Conservation (phyloP, 64 coral and sea anemone species). For the Montipora sp. region DNA sequence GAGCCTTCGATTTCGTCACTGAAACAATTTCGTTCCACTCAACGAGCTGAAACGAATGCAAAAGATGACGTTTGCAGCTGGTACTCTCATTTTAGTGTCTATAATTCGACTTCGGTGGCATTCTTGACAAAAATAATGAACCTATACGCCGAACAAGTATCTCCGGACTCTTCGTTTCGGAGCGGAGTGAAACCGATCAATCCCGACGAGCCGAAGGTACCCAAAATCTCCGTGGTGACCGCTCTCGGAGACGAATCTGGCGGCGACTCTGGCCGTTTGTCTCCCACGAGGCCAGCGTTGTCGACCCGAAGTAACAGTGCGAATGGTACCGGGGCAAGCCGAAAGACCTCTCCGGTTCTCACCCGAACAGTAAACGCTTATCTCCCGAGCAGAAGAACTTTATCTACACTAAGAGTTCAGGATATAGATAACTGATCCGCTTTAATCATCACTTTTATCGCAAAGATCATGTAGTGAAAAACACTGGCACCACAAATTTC, state of each 20-base stretch:
- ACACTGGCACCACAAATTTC: not conserved
- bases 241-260: constrained; percentile 18
- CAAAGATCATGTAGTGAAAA: not conserved
- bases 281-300: constrained; percentile 27
- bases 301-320: constrained; percentile 24
- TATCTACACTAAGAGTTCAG: constrained; percentile 20
- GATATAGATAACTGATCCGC: not conserved
- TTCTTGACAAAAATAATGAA: constrained; percentile 61
- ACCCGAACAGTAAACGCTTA: constrained; percentile 26
- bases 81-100: constrained; percentile 68
- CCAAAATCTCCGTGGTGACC: constrained; percentile 7
- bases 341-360: constrained; percentile 14
- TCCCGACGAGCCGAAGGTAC: constrained; percentile 36
- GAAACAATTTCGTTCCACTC: not conserved
- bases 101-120: constrained; percentile 57
- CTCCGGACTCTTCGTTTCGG: constrained; percentile 68
- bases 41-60: not conserved
- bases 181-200: constrained; percentile 20
- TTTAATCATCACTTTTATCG: not conserved
- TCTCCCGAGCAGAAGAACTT: constrained; percentile 34
- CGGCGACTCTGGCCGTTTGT: constrained; percentile 37
- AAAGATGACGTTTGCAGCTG: constrained; percentile 54
- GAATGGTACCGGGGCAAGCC: not conserved
- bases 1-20: not conserved
- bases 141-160: constrained; percentile 63